Evolutionary conservation across 1,140 invertebrate species (phyloP).

Genomic region (Drosophila busckii): DNA sequence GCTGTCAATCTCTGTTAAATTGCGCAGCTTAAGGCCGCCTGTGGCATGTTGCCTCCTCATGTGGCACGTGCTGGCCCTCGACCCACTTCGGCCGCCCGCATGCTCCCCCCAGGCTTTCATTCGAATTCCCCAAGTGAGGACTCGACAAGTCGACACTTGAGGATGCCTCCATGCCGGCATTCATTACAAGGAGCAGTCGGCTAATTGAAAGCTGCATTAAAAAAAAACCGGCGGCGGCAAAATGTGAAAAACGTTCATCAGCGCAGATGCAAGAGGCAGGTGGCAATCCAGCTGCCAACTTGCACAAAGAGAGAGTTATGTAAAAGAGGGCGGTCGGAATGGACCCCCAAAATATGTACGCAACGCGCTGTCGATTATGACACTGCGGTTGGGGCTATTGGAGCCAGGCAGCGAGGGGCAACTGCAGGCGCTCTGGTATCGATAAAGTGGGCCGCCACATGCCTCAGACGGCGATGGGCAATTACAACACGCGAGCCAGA

Average conservation of each 20-base stretch:
- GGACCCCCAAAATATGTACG: slow-evolving; percentile 45
- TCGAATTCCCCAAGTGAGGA: neutral
- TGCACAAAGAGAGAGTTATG: slow-evolving; percentile 42
- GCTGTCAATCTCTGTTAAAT: slow-evolving; percentile 73
- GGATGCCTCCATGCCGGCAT: slow-evolving; percentile 49
- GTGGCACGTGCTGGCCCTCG: slow-evolving; percentile 56
- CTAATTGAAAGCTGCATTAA: slow-evolving; percentile 73
- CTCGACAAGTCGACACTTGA: slow-evolving; percentile 61
- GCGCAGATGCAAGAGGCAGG: slow-evolving; percentile 6
- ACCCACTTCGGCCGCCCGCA: neutral
- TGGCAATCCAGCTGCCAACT: slow-evolving; percentile 21
- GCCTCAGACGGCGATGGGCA: slow-evolving; percentile 60
- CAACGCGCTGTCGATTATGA: slow-evolving; percentile 73
- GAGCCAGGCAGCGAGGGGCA: slow-evolving; percentile 1
- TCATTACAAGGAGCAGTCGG: slow-evolving; percentile 71
- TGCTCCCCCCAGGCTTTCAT: neutral
- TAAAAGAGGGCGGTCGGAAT: slow-evolving; percentile 42
- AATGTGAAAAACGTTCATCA: slow-evolving; percentile 43
- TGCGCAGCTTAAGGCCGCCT: slow-evolving; percentile 61
- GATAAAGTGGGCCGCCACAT: slow-evolving; percentile 62
- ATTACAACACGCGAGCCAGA: slow-evolving; percentile 70
- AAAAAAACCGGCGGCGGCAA: slow-evolving; percentile 46
- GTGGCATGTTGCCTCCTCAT: slow-evolving; percentile 24
- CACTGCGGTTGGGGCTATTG: slow-evolving; percentile 53
- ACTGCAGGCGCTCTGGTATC: slow-evolving; percentile 6